Conservation (phyloP, 2,888 invertebrate species). For the Apodemia zela region DNA sequence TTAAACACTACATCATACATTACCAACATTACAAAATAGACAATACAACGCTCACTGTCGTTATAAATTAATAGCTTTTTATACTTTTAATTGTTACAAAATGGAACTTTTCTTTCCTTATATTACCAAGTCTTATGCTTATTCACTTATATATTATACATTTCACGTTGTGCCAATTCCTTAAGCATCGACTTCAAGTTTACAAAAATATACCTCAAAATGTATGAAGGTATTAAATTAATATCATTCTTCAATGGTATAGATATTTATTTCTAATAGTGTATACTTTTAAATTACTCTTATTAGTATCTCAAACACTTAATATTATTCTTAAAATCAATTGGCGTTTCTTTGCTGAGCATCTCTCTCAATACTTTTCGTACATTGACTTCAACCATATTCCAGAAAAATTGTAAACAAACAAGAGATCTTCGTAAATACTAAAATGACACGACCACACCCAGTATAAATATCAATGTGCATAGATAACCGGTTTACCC, state of each 20-base stretch:
- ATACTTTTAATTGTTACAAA: conserved; percentile 60
- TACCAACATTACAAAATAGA: conserved; percentile 73
- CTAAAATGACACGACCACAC: conserved; percentile 63
- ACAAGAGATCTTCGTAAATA: conserved; percentile 67
- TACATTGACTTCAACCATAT: conserved; percentile 49
- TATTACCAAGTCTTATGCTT: conserved; percentile 54
- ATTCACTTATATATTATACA: conserved; percentile 39
- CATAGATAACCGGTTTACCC: conserved; percentile 47
- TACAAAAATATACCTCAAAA: conserved; percentile 75
- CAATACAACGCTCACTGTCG: conserved; percentile 74
- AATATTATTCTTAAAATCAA: conserved; percentile 54
- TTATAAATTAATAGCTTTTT: conserved; percentile 64
- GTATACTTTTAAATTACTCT: conserved; percentile 59
- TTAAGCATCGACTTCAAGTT: conserved; percentile 65
- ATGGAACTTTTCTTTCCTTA: conserved; percentile 61
- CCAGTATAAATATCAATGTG: conserved; percentile 52
- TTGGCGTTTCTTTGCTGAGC: conserved; percentile 73
- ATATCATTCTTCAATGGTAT: conserved; percentile 66
- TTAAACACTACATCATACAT: conserved; percentile 61
- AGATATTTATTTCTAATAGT: conserved; percentile 47
- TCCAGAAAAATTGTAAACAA: conserved; percentile 76
- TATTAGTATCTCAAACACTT: conserved; percentile 68
- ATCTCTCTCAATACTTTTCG: conserved; percentile 48
- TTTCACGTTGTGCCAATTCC: conserved; percentile 68
- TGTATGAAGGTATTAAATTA: conserved; percentile 57